A percentile compares a stretch with the other conserved stretches of the same genome.
phyloP scores from a whole-genome alignment of 2,113 vertebrate genomes.

The Opisthocomus hoazin region DNA sequence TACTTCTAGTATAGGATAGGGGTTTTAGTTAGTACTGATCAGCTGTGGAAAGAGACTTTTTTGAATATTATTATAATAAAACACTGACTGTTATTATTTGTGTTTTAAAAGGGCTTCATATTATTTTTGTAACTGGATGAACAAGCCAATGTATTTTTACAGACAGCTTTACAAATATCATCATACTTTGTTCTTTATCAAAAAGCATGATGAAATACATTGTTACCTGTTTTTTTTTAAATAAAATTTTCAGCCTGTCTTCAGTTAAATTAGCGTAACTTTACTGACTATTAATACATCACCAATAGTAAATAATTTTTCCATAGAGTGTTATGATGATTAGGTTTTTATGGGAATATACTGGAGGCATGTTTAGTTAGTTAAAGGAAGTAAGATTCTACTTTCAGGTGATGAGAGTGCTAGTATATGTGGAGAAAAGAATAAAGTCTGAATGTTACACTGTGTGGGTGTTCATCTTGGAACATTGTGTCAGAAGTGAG shows the following conservation, averaged over 20 bases:
- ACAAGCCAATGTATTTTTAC: background rate
- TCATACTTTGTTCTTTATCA: background rate
- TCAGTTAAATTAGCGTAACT: background rate
- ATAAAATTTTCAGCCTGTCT: background rate
- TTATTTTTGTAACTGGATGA: background rate
- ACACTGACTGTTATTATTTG: background rate
- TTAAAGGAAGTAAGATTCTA: background rate
- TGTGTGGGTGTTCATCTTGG: constrained; percentile 17
- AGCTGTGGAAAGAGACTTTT: background rate
- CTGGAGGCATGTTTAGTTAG: background rate
- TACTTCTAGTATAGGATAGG: background rate
- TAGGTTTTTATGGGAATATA: background rate
- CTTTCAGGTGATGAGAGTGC: background rate
- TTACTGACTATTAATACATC: background rate
- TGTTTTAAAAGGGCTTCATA: background rate
- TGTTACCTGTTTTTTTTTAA: background rate
- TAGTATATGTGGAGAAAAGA: background rate
- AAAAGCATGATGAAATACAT: background rate
- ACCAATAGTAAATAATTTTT: background rate
- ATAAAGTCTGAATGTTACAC: background rate
- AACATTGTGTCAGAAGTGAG: constrained; percentile 50
- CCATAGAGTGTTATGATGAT: background rate
- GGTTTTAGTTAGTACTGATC: background rate
- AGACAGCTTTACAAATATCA: background rate
- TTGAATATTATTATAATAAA: background rate